These are phyloP conservation scores for Thalassoma bifasciatum DNA, from an alignment of 2,113 vertebrate genomes.

Conservation along the genomic window DNA sequence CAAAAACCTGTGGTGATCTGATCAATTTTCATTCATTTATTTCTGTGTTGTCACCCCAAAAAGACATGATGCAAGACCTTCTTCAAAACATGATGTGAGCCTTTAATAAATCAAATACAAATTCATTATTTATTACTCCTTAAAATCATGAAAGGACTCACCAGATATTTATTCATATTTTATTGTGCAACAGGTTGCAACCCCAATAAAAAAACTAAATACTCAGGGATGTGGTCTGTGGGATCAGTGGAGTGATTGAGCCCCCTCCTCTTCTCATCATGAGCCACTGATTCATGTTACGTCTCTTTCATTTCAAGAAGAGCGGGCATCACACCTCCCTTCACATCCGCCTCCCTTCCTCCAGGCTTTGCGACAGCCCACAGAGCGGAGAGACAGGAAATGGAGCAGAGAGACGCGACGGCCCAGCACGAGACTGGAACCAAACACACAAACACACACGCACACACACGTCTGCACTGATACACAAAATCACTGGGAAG, in stretches of 20 bases:
- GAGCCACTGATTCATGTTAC: conserved; percentile 38
- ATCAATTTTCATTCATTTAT: too few relatives aligned
- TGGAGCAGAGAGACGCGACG: conserved; percentile 67
- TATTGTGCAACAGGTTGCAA: conserved; percentile 28
- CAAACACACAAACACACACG: conserved; percentile 35
- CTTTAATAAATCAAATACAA: too few relatives aligned
- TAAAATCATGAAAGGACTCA: conserved; percentile 10
- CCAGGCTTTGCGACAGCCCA: conserved; percentile 42
- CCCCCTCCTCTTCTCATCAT: conserved; percentile 22
- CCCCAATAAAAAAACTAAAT: background rate
- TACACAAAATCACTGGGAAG: conserved; percentile 44
- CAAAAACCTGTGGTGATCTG: too few relatives aligned
- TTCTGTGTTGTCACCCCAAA: too few relatives aligned
- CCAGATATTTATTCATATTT: conserved; percentile 7
- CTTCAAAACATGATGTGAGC: too few relatives aligned
- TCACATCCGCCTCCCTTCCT: conserved; percentile 35
- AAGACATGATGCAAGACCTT: too few relatives aligned
- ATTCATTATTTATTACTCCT: background rate
- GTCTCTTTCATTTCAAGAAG: conserved; percentile 44
- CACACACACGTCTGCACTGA: conserved; percentile 40
- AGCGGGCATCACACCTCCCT: conserved; percentile 19
- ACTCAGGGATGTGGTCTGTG: background rate
- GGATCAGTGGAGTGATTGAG: conserved; percentile 9
- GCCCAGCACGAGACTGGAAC: conserved; percentile 72
- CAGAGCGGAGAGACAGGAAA: conserved; percentile 64